Percentiles rank a stretch among this genome's conserved stretches.
These are phyloP conservation scores for Neocrepidodera transversa DNA, from an alignment of 2,888 invertebrate species.

Conservation along the genomic window DNA sequence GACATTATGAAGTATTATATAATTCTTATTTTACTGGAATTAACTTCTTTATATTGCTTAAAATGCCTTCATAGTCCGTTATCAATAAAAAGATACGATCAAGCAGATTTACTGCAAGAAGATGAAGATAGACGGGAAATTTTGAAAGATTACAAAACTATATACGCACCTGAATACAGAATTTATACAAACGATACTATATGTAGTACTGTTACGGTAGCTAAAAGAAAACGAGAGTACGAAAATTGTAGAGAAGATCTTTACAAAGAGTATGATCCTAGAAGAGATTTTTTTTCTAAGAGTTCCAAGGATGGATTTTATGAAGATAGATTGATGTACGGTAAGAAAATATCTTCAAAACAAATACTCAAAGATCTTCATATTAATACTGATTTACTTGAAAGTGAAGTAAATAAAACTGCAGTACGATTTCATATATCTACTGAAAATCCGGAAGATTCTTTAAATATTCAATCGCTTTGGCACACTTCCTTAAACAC, in stretches of 20 bases:
- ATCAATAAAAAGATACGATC: slow-evolving; percentile 38
- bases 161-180: slow-evolving; percentile 45
- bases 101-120: slow-evolving; percentile 44
- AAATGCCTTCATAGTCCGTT: slow-evolving; percentile 11
- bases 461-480: slow-evolving; percentile 11
- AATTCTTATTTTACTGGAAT: not conserved
- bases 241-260: slow-evolving; percentile 14
- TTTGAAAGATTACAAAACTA: slow-evolving; percentile 46
- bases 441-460: not conserved
- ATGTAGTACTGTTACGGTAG: slow-evolving; percentile 24
- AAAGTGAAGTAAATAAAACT: not conserved
- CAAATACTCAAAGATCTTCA: not conserved
- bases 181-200: slow-evolving; percentile 31
- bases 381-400: slow-evolving; percentile 2
- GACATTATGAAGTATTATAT: slow-evolving; percentile 9
- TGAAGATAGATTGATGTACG: slow-evolving; percentile 12
- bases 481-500: slow-evolving; percentile 23
- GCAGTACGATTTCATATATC: not conserved
- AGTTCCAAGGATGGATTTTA: slow-evolving; percentile 13
- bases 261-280: slow-evolving; percentile 22
- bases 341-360: not conserved
- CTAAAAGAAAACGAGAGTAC: slow-evolving; percentile 8
- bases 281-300: slow-evolving; percentile 20
- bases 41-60: not conserved
- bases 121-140: slow-evolving; percentile 47